These are phyloP conservation scores for Mobula hypostoma DNA, from an alignment of 2,113 vertebrate genomes.

Conservation along the genomic window DNA sequence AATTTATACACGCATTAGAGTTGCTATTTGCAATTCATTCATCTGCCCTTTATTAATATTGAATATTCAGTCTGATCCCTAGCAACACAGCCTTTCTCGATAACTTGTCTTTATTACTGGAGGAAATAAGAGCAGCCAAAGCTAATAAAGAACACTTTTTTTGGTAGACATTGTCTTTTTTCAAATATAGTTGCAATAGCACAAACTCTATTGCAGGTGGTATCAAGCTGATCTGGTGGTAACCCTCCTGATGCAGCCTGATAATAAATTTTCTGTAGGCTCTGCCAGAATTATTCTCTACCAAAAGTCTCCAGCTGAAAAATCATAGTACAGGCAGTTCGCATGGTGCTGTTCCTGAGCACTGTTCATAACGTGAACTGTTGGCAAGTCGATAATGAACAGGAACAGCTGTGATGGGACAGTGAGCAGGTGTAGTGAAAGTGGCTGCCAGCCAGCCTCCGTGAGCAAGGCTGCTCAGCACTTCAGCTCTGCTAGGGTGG, in stretches of 20 bases:
- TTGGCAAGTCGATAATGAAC: too few species aligned
- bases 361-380: too few species aligned
- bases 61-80: constrained; percentile 23
- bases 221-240: not conserved
- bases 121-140: constrained; percentile 30
- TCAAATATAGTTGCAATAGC: not conserved
- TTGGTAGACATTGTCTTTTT: not conserved
- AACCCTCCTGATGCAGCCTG: not conserved
- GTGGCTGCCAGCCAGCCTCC: too few species aligned
- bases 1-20: not conserved
- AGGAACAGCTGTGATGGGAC: too few species aligned
- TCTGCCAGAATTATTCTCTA: not conserved
- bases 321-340: not conserved
- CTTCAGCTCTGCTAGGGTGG: too few species aligned
- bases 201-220: not conserved
- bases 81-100: constrained; percentile 13
- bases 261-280: not conserved
- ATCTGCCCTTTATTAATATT: constrained; percentile 6
- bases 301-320: not conserved
- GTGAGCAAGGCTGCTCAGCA: too few species aligned
- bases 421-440: too few species aligned
- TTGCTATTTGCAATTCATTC: constrained; percentile 6
- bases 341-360: too few species aligned
- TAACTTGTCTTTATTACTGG: not conserved
- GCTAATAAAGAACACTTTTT: not conserved